Evolutionary conservation across 2,113 vertebrate species (phyloP), one percentile per base, ranked within the genome.

Genomic region (Ondatra zibethicus): DNA sequence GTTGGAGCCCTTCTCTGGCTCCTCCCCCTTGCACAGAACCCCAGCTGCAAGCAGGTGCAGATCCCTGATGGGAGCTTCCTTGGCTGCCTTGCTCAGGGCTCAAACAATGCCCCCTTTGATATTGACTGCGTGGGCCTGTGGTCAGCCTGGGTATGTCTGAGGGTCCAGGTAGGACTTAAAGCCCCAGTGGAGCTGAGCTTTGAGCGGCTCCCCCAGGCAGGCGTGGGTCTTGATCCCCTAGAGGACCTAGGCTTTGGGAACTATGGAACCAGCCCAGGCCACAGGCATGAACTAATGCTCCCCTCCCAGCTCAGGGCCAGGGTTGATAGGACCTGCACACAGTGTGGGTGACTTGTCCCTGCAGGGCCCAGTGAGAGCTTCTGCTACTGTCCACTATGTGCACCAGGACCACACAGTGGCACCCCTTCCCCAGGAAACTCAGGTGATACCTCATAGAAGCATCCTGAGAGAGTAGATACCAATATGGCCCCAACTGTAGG

Each of bases 381-480:
- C 33, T 76, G 52, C 3, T 2, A 1, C 29, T 27, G 61, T 3
- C 39, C 4, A 5, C 11, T 31, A 0, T 5, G 23, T 2, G 6
- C 3, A 36, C 7, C 23, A 19, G 36, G 13, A n/a, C n/a, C 58
- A 58, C 58, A 58, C 58, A 58, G 16, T 25, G 39, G 29, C 16
- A n/a, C 0, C 27, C 52, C 31, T 81, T 87, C 33, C 76, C 58
- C 36, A 68, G 47, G 36, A 45, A 70, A n/a, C 65, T 29, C 27
- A 0, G 45, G 11, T 1, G 10, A 45, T 42, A 19, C 31, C 31
- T 42, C 5, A 0, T 33, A 3, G 2, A 21, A 33, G n/a, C 31
- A 47, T 88, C 36, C 21, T 7, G 10, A 6, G 45, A n/a, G 7
- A 88, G 33, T 66, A 52, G 47, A n/a, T 39, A 42, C n/a, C 87